These are phyloP conservation scores for Sebastes glaucus DNA, from an alignment of 2,797 vertebrate species.

Conservation along the genomic window DNA sequence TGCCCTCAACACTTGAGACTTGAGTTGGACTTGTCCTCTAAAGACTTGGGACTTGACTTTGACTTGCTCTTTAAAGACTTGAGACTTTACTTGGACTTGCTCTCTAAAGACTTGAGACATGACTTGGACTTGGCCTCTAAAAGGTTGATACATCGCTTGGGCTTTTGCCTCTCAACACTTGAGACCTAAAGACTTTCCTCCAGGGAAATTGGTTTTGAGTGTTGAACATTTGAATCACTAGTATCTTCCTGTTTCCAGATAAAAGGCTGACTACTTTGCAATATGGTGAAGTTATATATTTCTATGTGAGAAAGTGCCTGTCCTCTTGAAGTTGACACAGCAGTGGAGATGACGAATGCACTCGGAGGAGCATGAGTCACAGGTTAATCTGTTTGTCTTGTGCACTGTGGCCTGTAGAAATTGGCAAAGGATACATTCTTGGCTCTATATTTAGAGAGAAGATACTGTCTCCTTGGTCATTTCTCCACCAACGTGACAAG, in stretches of 20 bases:
- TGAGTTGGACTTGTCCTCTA: no score
- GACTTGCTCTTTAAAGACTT: no score
- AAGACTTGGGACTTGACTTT: no score
- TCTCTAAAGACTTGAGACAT: no score
- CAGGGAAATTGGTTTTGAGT: neutral
- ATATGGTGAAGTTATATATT: neutral
- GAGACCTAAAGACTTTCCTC: neutral
- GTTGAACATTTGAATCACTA: neutral
- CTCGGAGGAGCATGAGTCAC: constrained; percentile 7
- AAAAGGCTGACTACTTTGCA: neutral
- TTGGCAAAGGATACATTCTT: neutral
- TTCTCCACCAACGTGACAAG: constrained; percentile 7
- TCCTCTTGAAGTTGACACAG: constrained; percentile 16
- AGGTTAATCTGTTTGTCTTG: constrained; percentile 39
- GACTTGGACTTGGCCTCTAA: no score
- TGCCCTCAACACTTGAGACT: no score
- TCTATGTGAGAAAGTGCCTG: constrained; percentile 26
- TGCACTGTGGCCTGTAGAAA: constrained; percentile 31
- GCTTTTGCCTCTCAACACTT: no score
- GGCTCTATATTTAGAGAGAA: constrained; percentile 2
- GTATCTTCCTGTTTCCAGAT: constrained; percentile 3
- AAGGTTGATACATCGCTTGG: no score
- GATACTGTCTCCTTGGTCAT: neutral
- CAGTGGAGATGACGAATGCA: constrained; percentile 41
- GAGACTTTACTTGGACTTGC: no score